Conservation (phyloP, 1,140 invertebrate species). For the Oreohelix idahoensis region DNA sequence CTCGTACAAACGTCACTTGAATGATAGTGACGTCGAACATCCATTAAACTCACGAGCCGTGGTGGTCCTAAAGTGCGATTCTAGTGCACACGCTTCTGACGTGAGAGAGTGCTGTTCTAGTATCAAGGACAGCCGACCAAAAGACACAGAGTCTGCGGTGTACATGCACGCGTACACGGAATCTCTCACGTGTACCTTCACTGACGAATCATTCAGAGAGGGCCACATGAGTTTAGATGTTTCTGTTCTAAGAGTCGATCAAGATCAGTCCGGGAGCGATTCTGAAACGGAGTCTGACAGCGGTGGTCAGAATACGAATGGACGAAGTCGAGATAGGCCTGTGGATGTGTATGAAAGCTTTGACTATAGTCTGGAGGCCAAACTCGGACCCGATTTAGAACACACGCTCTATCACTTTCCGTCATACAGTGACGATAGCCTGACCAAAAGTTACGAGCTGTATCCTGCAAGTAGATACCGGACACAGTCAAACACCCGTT, state of each 20-base stretch:
- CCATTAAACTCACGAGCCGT: background rate
- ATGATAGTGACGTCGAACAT: background rate
- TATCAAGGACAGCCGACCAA: background rate
- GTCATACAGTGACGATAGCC: background rate
- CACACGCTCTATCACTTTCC: background rate
- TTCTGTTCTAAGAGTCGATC: background rate
- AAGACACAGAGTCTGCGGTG: background rate
- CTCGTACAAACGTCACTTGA: background rate
- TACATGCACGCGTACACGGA: background rate
- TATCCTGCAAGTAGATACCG: background rate
- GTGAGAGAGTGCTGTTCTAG: background rate
- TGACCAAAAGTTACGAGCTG: background rate
- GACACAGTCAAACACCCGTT: background rate
- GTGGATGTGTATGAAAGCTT: background rate
- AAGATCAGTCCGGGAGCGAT: background rate
- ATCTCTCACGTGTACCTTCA: background rate
- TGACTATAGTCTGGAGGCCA: background rate
- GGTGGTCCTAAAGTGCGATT: background rate
- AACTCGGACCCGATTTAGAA: background rate
- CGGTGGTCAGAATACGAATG: background rate
- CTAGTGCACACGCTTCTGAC: background rate
- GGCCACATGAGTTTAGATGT: background rate
- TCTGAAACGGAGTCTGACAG: background rate
- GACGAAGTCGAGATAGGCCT: background rate
- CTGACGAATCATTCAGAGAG: background rate